Evolutionary conservation across 2,888 invertebrate genomes (phyloP).

Genomic region (Shargacucullia verbasci): DNA sequence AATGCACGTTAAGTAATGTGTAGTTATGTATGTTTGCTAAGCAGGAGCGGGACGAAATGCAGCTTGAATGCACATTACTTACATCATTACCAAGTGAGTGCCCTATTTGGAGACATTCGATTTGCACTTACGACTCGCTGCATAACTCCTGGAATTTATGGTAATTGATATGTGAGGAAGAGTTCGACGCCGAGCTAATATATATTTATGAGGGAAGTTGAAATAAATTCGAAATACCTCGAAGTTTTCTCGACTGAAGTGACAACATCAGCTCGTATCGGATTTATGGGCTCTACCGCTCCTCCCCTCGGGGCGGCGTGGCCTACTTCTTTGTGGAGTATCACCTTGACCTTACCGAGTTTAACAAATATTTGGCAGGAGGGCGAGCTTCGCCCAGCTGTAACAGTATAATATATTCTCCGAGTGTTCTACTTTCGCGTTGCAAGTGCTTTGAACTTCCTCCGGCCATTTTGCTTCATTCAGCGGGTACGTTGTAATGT

Average conservation of each 20-base stretch:
- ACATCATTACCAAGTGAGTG: conserved; percentile 56
- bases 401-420: conserved; percentile 45
- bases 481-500: conserved; percentile 22
- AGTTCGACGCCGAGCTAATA: conserved; percentile 36
- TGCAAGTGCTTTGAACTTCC: conserved; percentile 43
- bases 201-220: conserved; percentile 51
- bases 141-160: conserved; percentile 52
- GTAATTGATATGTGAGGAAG: conserved; percentile 51
- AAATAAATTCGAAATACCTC: conserved; percentile 45
- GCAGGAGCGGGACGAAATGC: conserved; percentile 59
- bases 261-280: conserved; percentile 40
- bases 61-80: conserved; percentile 65
- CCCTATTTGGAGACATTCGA: conserved; percentile 52
- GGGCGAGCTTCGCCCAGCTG: conserved; percentile 49
- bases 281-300: conserved; percentile 38
- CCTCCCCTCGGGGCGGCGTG: conserved; percentile 23
- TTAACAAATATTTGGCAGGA: conserved; percentile 54
- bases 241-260: conserved; percentile 49
- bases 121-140: conserved; percentile 49
- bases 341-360: conserved; percentile 50
- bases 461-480: conserved; percentile 24
- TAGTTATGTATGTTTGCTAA: conserved; percentile 5
- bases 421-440: conserved; percentile 45
- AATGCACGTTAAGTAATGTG: conserved; percentile 24
- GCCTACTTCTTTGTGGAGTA: conserved; percentile 42